Percentiles rank a stretch among this genome's conserved stretches.
Conservation (phyloP, 2,888 invertebrate genomes). For the Linyphia triangularis region DNA sequence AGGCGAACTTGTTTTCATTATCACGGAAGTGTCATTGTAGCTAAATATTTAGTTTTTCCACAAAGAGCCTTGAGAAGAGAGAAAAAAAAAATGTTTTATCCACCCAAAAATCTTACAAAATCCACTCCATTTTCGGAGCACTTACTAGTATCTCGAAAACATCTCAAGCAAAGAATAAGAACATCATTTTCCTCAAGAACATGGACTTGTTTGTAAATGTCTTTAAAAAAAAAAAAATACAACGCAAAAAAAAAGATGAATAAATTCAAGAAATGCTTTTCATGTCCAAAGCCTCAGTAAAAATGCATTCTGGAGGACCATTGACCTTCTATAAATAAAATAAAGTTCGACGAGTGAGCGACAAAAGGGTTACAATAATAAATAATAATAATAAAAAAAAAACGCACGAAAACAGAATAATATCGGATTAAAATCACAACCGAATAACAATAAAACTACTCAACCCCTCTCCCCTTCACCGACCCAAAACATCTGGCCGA, state of each 20-base stretch:
- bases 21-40: no score
- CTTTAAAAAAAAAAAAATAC: constrained; percentile 8
- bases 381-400: background rate
- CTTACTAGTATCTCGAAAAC: background rate
- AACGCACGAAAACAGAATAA: constrained; percentile 5
- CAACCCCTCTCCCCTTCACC: background rate
- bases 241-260: background rate
- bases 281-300: no score
- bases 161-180: background rate
- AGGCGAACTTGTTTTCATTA: no score
- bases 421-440: background rate
- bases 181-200: background rate
- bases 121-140: no score
- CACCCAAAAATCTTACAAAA: no score
- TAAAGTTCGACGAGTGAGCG: background rate
- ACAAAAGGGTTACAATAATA: background rate
- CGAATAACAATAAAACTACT: background rate
- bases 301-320: constrained; percentile 33
- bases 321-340: constrained; percentile 28
- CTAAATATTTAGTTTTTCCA: no score
- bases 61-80: no score
- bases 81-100: no score
- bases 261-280: no score
- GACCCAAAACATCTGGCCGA: constrained; percentile 48
- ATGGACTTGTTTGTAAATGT: background rate